Evolutionary conservation across 2,888 invertebrate genomes (phyloP).

Genomic region (Shargacucullia verbasci): DNA sequence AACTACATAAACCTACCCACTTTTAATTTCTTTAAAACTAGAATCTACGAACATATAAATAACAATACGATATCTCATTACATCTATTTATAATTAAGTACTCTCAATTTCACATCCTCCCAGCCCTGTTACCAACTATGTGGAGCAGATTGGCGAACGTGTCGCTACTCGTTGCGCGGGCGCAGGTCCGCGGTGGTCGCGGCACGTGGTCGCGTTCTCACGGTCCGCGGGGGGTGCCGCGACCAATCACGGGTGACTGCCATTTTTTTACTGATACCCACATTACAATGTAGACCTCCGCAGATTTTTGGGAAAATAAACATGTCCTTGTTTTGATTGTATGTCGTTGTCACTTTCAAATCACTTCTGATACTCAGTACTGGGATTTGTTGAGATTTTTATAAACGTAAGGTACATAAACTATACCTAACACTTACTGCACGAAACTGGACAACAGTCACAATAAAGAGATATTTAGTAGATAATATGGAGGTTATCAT

Average conservation of each 20-base stretch:
- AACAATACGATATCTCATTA: no score
- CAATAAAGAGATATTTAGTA: no score
- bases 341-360: background rate
- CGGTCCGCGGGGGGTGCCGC: conserved; percentile 73
- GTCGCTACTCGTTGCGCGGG: conserved; percentile 59
- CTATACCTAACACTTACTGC: no score
- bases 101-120: conserved; percentile 14
- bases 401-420: no score
- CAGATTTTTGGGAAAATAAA: conserved; percentile 58
- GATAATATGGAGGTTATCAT: no score
- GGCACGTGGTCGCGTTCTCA: conserved; percentile 74
- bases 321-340: conserved; percentile 22
- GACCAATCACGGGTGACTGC: conserved; percentile 48
- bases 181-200: conserved; percentile 71
- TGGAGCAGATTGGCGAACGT: conserved; percentile 62
- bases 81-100: conserved; percentile 18
- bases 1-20: no score
- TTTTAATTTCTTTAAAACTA: no score
- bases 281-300: conserved; percentile 61
- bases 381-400: no score
- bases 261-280: conserved; percentile 51
- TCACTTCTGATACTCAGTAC: no score
- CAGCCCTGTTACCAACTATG: conserved; percentile 41
- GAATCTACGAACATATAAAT: no score
- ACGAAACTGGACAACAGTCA: no score